Evolutionary conservation across 2,797 vertebrate species (phyloP).

Genomic region (Poeciliopsis infans): DNA sequence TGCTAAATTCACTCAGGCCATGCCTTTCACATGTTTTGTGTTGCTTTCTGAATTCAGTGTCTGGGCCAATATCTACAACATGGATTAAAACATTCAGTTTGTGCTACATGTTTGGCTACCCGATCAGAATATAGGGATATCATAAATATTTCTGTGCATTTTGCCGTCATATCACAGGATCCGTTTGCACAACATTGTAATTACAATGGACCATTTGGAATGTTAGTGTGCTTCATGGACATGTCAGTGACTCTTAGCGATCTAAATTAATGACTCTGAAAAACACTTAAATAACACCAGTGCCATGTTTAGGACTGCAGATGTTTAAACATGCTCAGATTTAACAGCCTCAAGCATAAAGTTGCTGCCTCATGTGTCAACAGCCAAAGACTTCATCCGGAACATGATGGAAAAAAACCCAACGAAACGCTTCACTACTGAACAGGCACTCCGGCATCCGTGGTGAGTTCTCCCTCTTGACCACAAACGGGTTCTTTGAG

Average conservation of each 20-base stretch:
- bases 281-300: neutral
- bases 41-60: neutral
- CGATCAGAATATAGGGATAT: neutral
- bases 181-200: neutral
- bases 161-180: neutral
- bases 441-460: slow-evolving; percentile 88
- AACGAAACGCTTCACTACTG: slow-evolving; percentile 84
- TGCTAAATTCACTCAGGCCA: neutral
- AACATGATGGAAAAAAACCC: slow-evolving; percentile 92
- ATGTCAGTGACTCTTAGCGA: neutral
- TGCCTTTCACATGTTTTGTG: neutral
- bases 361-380: slow-evolving; percentile 32
- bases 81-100: neutral
- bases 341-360: neutral
- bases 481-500: neutral
- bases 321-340: neutral
- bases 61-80: neutral
- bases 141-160: neutral
- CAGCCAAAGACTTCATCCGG: slow-evolving; percentile 94
- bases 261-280: neutral
- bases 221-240: neutral
- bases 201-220: neutral
- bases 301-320: neutral
- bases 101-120: neutral
- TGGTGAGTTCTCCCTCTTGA: slow-evolving; percentile 82